Percentiles rank a stretch among this genome's conserved stretches.
Evolutionary conservation across 2,888 invertebrate genomes (phyloP).

Genomic region (Stegana nigrithorax): DNA sequence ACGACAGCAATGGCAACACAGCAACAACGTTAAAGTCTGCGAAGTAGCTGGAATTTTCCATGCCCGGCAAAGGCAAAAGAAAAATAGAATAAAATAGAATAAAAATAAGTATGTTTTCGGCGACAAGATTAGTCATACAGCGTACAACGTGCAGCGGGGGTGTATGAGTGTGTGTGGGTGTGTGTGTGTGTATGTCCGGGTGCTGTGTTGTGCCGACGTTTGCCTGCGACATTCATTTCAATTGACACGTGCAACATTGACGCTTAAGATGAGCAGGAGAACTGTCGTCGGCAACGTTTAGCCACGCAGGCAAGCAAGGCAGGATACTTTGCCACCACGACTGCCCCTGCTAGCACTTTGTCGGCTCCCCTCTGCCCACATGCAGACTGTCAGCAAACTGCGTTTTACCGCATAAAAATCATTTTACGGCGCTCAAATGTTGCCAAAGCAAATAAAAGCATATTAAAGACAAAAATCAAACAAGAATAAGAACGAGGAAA

Average conservation of each 20-base stretch:
- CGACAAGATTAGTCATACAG: constrained; percentile 16
- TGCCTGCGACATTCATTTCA: constrained; percentile 61
- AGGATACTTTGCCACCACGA: not conserved
- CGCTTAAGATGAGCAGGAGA: too few relatives aligned
- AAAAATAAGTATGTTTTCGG: constrained; percentile 4
- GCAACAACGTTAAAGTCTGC: not conserved
- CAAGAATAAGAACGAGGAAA: too few relatives aligned
- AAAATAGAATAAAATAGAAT: not conserved
- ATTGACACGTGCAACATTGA: constrained; percentile 58
- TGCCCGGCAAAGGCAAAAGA: not conserved
- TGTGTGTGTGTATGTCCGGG: constrained; percentile 26
- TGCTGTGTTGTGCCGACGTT: too few relatives aligned
- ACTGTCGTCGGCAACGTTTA: not conserved
- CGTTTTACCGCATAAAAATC: constrained; percentile 51
- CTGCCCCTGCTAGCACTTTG: constrained; percentile 11
- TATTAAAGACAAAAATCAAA: not conserved
- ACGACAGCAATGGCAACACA: too few relatives aligned
- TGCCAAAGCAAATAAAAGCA: constrained; percentile 3
- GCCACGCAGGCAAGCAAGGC: not conserved
- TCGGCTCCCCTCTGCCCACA: constrained; percentile 7
- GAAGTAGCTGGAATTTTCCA: constrained; percentile 12
- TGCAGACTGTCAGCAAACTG: not conserved
- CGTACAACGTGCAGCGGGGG: too few relatives aligned
- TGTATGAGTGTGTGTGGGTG: constrained; percentile 35
- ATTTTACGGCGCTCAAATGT: constrained; percentile 28